Percentiles rank a stretch among this genome's conserved stretches.
Conservation (phyloP, 2,888 invertebrate genomes). For the Tenodera sinensis region DNA sequence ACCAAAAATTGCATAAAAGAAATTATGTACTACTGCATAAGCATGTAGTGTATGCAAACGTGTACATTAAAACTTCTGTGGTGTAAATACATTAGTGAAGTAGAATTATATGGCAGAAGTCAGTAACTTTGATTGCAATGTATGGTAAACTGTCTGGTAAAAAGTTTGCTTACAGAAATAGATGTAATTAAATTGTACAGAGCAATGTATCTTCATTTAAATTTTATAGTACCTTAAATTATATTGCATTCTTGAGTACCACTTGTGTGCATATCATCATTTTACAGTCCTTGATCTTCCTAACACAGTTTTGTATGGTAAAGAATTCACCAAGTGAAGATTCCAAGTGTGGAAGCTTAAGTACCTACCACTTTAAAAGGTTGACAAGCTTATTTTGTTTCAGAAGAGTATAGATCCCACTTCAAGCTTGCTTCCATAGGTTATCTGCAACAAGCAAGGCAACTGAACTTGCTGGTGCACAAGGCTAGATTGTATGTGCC, state of each 20-base stretch:
- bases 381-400: no score
- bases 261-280: background rate
- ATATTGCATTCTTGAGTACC: background rate
- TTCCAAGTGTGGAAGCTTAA: no score
- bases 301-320: no score
- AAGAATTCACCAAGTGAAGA: no score
- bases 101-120: background rate
- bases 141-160: background rate
- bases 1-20: background rate
- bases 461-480: no score
- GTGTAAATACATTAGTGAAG: background rate
- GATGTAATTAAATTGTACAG: background rate
- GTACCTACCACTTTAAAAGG: no score
- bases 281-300: background rate
- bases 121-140: no score
- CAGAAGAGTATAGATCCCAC: no score
- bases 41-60: background rate
- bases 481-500: no score
- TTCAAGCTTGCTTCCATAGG: no score
- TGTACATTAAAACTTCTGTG: background rate
- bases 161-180: background rate
- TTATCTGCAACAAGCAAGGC: no score
- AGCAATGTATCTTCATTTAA: background rate
- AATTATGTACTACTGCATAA: background rate
- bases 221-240: background rate